These are phyloP conservation scores for Oryzias sinensis DNA, from an alignment of 2,797 vertebrate genomes.

Conservation along the genomic window DNA sequence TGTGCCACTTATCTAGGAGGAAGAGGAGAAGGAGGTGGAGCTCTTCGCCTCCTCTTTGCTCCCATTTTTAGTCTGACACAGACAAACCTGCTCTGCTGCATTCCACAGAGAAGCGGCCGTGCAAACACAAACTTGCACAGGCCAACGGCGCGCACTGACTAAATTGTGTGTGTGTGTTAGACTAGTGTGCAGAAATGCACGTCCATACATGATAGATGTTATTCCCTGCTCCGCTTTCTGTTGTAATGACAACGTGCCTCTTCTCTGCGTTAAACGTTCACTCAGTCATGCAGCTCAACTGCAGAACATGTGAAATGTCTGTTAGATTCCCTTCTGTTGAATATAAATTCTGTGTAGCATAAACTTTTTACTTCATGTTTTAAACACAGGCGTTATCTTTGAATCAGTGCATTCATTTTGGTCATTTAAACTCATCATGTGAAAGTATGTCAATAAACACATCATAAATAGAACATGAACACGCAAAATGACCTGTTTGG, in stretches of 20 bases:
- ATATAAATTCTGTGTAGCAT: too few relatives aligned
- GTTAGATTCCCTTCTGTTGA: conserved; percentile 2
- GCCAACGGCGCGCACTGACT: not conserved
- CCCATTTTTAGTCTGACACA: conserved; percentile 26
- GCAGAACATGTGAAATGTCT: not conserved
- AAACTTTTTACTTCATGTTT: not conserved
- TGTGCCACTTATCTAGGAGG: conserved; percentile 1
- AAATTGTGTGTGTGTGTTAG: not conserved
- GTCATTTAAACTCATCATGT: too few relatives aligned
- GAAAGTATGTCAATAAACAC: too few relatives aligned
- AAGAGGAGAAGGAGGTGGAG: conserved; percentile 12
- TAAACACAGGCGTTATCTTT: too few relatives aligned
- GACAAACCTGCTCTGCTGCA: conserved; percentile 62
- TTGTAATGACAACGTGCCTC: not conserved
- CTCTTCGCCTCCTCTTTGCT: conserved; percentile 13
- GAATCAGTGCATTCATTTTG: too few relatives aligned
- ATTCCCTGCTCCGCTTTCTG: not conserved
- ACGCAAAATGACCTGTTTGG: too few relatives aligned
- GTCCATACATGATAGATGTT: not conserved
- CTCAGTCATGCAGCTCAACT: not conserved
- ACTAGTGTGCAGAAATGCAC: not conserved
- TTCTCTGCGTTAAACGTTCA: not conserved
- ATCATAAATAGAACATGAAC: too few relatives aligned
- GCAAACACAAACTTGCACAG: conserved; percentile 29
- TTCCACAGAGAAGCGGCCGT: conserved; percentile 29